Evolutionary conservation across 1,140 invertebrate species (phyloP), one percentile per base, ranked within the genome.

Genomic region (Drosophila neocordata): DNA sequence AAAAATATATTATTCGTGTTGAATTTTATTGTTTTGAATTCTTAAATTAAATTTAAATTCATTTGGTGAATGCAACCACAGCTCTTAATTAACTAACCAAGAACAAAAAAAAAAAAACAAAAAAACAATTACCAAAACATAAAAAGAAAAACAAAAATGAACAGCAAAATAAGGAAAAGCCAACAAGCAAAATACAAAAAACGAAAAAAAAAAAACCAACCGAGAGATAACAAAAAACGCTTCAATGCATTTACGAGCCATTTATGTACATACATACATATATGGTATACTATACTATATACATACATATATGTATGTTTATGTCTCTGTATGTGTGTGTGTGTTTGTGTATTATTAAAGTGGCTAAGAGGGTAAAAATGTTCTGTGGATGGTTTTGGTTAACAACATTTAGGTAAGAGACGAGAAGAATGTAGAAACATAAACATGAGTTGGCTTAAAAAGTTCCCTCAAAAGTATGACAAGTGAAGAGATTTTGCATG

Each of bases 371-470:
- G 1, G 15, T 15, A n/a, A 13, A 44, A 15, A 44, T 18, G 13
- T 48, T 48, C 7, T 44, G 38, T 41, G 13, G 41, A 11, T 48
- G 18, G 9, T 48, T n/a, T 3, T 48, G 41, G 13, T 44, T 2
- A 15, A 44, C 13, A 2, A 1, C 6, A 1, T 13, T 44, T 44
- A 15, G n/a, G 38, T 6, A 18, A 44, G 24, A 22, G 1, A 20
- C 12, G 4, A 18, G 12, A 12, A n/a, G n/a, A 12, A 51, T 24
- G 24, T 61, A 73, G 74, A 24, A 24, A 52, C 71, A 74, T 74
- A 74, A 74, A 74, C 72, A 74, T 35, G 64, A 67, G 51, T 74
- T 73, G 73, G 27, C 71, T 74, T 67, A 67, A 68, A 31, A 67
- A 41, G 61, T 57, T 59, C 65, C 53, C 56, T 22, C 55, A 35